Evolutionary conservation across 1,140 invertebrate species (phyloP).

Genomic region (Charaxes varanes): DNA sequence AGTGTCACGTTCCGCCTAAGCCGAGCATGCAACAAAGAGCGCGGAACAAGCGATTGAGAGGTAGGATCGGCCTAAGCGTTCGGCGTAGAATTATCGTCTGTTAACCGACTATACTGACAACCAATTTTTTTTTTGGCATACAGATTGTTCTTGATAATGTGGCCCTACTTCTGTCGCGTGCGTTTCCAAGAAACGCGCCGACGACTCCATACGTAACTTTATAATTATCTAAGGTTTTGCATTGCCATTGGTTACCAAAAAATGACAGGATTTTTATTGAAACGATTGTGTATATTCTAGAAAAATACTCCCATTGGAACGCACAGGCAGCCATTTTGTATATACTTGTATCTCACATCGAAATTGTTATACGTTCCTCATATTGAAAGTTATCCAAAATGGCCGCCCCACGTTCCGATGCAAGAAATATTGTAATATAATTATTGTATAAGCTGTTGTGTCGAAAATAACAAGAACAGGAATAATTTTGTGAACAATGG

Average conservation of each 20-base stretch:
- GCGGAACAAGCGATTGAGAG: too few relatives aligned
- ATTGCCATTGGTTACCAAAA: slow-evolving; percentile 73
- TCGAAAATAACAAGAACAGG: slow-evolving; percentile 73
- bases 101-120: too few relatives aligned
- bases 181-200: slow-evolving; percentile 52
- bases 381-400: slow-evolving; percentile 50
- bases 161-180: slow-evolving; percentile 10
- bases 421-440: slow-evolving; percentile 70
- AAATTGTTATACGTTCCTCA: slow-evolving; percentile 68
- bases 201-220: slow-evolving; percentile 63
- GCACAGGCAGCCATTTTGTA: slow-evolving; percentile 51
- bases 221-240: slow-evolving; percentile 56
- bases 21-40: too few relatives aligned
- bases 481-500: slow-evolving; percentile 74
- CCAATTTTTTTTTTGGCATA: too few relatives aligned
- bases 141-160: too few relatives aligned
- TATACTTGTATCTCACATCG: slow-evolving; percentile 54
- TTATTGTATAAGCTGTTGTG: slow-evolving; percentile 72
- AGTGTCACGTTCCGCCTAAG: too few relatives aligned
- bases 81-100: too few relatives aligned
- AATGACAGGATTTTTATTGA: slow-evolving; percentile 71
- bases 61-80: too few relatives aligned
- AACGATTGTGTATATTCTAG: slow-evolving; percentile 69
- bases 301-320: slow-evolving; percentile 60
- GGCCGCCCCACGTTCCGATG: slow-evolving; percentile 53